Evolutionary conservation across 2,888 invertebrate species (phyloP), one percentile per base, ranked within the genome.

Genomic region (Caenorhabditis becei): DNA sequence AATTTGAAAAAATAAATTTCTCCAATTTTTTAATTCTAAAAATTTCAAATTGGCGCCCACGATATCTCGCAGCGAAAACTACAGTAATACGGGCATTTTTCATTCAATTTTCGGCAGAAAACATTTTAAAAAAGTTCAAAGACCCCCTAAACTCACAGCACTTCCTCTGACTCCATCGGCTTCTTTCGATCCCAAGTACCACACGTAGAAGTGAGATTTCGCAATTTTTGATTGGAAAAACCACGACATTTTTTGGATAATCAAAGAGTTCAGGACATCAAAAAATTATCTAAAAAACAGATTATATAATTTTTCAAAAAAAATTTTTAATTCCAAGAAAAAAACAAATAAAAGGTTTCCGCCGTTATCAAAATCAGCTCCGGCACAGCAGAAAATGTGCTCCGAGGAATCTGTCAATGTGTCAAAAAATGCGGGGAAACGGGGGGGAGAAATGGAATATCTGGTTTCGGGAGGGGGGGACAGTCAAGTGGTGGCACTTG

Each of bases 141-240:
- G 94, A 35, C 70, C 7, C 5, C 16, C 41, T 11, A 10, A 11
- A 58, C 71, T 67, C 10, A 84, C 84, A 23, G 85, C 83, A 88
- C 95, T 94, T 35, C 97, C 96, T 0, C 95, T 93, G 28, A 96
- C 92, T 0, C 96, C 97, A 88, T 95, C 94, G 75, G 96, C 95
- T 93, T 97, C 97, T 93, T 96, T 95, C 89, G 97, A 97, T 24
- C 97, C 97, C 90, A 97, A 94, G 93, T 97, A 93, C 91, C 92
- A 92, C 41, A 93, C 93, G 85, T 93, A 93, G 86, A 92, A 93
- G 80, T 93, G 92, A 8, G 92, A 91, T 80, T 92, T 92, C 72
- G 91, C 83, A 24, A 86, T 80, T 71, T 83, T 84, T 24, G 83
- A 83, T 69, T 82, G 82, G 61, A 85, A 85, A 37, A 85, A 79